phyloP scores from a whole-genome alignment of 2,797 vertebrate species.

The Odontamblyopus lacepedii region DNA sequence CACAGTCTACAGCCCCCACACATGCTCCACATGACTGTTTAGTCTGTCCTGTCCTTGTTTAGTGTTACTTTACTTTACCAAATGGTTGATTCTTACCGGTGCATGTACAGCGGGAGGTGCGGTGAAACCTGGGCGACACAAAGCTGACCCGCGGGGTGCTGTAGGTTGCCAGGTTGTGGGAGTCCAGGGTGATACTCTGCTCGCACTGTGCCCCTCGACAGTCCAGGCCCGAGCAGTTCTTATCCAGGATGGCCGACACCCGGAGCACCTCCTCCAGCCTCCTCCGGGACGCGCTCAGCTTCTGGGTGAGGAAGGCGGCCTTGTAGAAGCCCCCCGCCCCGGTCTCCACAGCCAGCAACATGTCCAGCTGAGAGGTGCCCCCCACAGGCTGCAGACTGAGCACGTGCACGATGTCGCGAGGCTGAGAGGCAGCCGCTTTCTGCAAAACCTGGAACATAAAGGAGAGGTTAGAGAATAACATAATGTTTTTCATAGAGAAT shows the following conservation, averaged over 20 bases:
- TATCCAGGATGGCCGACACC: slow-evolving; percentile 92
- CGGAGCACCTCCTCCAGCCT: slow-evolving; percentile 90
- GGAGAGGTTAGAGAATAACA: neutral
- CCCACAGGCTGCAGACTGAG: slow-evolving; percentile 94
- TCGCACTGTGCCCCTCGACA: slow-evolving; percentile 94
- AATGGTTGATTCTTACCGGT: slow-evolving; percentile 78
- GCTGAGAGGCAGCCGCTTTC: slow-evolving; percentile 83
- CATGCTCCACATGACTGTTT: no score
- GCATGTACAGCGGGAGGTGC: slow-evolving; percentile 90
- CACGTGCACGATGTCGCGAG: slow-evolving; percentile 87
- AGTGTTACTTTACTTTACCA: neutral
- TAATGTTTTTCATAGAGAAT: neutral
- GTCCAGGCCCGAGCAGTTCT: slow-evolving; percentile 95
- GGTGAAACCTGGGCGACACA: slow-evolving; percentile 91
- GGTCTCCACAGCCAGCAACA: slow-evolving; percentile 90
- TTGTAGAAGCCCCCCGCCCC: slow-evolving; percentile 86
- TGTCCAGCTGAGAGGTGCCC: slow-evolving; percentile 88
- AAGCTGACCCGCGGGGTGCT: slow-evolving; percentile 93
- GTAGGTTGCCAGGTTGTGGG: slow-evolving; percentile 91
- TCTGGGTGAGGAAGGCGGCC: slow-evolving; percentile 94
- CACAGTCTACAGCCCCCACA: no score
- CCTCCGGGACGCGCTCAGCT: slow-evolving; percentile 87
- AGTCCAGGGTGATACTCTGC: slow-evolving; percentile 89
- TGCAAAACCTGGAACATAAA: slow-evolving; percentile 68
- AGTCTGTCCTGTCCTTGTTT: no score